Percentiles rank a stretch among this genome's conserved stretches.
These are phyloP conservation scores for Drosophila sp. DNA, from an alignment of 1,140 invertebrate genomes.

Conservation along the genomic window DNA sequence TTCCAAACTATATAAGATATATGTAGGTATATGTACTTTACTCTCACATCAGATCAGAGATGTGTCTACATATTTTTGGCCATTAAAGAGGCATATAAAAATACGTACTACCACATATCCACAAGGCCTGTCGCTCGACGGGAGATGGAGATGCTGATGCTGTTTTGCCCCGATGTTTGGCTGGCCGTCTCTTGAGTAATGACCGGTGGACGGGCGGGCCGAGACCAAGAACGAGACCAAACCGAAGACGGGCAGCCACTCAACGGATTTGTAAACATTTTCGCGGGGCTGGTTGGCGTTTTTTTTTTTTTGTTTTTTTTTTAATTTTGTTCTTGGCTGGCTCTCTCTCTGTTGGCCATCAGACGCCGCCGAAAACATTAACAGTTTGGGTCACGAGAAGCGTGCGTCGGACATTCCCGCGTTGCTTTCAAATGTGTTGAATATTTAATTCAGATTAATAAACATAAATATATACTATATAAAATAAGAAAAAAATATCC, in stretches of 20 bases:
- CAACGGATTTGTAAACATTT: slow-evolving; percentile 78
- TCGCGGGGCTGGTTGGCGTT: slow-evolving; percentile 41
- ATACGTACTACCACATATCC: slow-evolving; percentile 38
- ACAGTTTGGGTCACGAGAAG: slow-evolving; percentile 59
- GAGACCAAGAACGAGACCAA: slow-evolving; percentile 29
- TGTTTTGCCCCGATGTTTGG: slow-evolving; percentile 1
- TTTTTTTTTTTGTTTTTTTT: slow-evolving; percentile 35
- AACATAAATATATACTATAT: slow-evolving; percentile 11
- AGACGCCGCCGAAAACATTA: slow-evolving; percentile 53
- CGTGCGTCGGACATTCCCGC: slow-evolving; percentile 51
- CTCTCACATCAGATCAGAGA: slow-evolving; percentile 7
- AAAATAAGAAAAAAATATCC: not conserved
- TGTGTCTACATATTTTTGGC: slow-evolving; percentile 35
- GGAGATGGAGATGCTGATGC: slow-evolving; percentile 11
- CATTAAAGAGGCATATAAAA: slow-evolving; percentile 74
- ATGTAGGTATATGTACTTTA: slow-evolving; percentile 28
- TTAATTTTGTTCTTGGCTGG: slow-evolving; percentile 34
- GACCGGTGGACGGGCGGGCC: slow-evolving; percentile 32
- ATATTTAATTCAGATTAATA: slow-evolving; percentile 14
- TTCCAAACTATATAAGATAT: slow-evolving; percentile 32
- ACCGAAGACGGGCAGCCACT: slow-evolving; percentile 55
- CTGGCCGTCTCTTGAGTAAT: slow-evolving; percentile 66
- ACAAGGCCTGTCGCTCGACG: slow-evolving; percentile 16
- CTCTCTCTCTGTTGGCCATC: slow-evolving; percentile 29
- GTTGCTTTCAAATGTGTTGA: slow-evolving; percentile 12